Evolutionary conservation across 2,113 vertebrate genomes (phyloP), one percentile per base, ranked within the genome.

Genomic region (Lagopus muta): DNA sequence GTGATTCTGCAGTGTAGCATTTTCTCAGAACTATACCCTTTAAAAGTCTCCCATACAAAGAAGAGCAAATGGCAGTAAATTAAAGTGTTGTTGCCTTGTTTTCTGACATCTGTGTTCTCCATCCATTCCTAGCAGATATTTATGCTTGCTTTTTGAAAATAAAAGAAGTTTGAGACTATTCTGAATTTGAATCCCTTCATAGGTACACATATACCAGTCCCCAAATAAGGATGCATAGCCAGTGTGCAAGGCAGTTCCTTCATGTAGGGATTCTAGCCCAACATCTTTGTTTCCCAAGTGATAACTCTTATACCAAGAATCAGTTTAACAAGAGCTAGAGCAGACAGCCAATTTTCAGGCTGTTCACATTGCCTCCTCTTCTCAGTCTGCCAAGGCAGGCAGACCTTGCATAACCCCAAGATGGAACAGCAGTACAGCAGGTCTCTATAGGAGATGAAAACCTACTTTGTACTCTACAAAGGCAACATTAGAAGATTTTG

Each of bases 301-400:
- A 92, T 90, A 88, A 2, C 83, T 90, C 83, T 70, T 45, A 34
- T 18, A 82, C 19, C 93, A 93, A 92, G 42, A 74, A 83, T 8
- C 47, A 3, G 69, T 93, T 90, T 81, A 86, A 75, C 8, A 18
- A 90, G 90, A 86, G 80, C 52, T 43, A 43, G 67, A 92, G 93
- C 96, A 94, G 86, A 24, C 90, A 90, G 95, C 92, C 92, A 96
- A 47, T 52, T 96, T 95, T 84, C 92, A 94, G 88, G 61, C 93
- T 95, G 77, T 79, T 92, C 83, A 7, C 70, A 30, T 83, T 90
- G 92, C 92, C 88, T 77, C 61, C 73, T 88, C 92, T 60, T 74
- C 86, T 28, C 50, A 94, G 92, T 50, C 70, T 96, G 95, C 93
- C 88, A 94, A 77, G 73, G 83, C 61, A 93, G 88, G 72, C 94